Evolutionary conservation across 1,140 invertebrate species (phyloP).

Genomic region (Cylas formicarius): DNA sequence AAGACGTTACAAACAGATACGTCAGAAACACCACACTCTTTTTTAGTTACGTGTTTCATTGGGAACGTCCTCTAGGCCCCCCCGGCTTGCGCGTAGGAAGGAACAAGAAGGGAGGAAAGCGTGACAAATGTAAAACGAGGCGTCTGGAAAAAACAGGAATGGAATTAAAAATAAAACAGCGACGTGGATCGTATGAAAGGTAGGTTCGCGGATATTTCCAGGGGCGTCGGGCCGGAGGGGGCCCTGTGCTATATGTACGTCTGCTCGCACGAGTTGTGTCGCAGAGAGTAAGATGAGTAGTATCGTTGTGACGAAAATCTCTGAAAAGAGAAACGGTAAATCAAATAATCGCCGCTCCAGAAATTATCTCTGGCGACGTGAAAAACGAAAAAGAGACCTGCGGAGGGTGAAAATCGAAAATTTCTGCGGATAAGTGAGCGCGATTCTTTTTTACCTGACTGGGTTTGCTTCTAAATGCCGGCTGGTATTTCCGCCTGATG

Average conservation of each 20-base stretch:
- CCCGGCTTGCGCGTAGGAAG: constrained; percentile 12
- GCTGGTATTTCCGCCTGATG: constrained; percentile 67
- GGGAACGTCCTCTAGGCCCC: background rate
- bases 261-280: constrained; percentile 69
- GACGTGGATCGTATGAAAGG: constrained; percentile 39
- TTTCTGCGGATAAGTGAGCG: no score
- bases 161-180: constrained; percentile 37
- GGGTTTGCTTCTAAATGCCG: constrained; percentile 68
- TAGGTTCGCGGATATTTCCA: constrained; percentile 34
- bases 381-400: no score
- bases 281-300: constrained; percentile 61
- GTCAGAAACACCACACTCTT: constrained; percentile 18
- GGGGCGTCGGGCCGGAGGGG: constrained; percentile 31
- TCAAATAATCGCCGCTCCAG: no score
- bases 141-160: constrained; percentile 1
- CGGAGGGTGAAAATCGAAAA: no score
- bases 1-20: background rate
- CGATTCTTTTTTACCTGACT: constrained; percentile 58
- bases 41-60: constrained; percentile 3
- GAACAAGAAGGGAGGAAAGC: constrained; percentile 2
- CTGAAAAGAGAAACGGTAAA: constrained; percentile 52
- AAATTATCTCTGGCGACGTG: no score
- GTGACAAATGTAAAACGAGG: no score
- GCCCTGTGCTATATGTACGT: constrained; percentile 61
- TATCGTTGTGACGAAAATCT: constrained; percentile 63